These are phyloP conservation scores for Neopelma chrysocephalum DNA, from an alignment of 2,797 vertebrate species.

Conservation along the genomic window DNA sequence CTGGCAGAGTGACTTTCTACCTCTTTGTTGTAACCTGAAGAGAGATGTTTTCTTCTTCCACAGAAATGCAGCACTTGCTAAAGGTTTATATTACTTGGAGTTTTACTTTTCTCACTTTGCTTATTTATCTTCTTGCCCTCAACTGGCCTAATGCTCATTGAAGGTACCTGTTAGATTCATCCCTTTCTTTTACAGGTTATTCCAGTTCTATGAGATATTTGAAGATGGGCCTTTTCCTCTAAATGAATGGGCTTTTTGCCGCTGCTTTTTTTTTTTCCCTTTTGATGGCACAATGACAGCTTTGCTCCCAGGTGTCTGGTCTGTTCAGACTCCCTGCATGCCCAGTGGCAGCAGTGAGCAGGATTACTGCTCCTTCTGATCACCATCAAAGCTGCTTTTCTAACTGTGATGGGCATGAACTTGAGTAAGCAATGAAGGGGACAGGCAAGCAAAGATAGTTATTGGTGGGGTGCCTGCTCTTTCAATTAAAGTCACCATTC, in stretches of 20 bases:
- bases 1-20: not conserved
- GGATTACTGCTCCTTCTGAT: constrained; percentile 1
- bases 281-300: not conserved
- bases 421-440: not conserved
- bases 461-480: not conserved
- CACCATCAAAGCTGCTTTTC: constrained; percentile 17
- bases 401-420: not conserved
- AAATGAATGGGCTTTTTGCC: not conserved
- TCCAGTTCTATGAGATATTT: not conserved
- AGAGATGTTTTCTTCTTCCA: not conserved
- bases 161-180: not conserved
- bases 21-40: not conserved
- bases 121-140: not conserved
- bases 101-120: not conserved
- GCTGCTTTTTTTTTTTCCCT: not conserved
- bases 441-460: not conserved
- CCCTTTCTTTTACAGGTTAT: not conserved
- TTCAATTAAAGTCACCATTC: not conserved
- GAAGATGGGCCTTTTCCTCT: not conserved
- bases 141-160: not conserved
- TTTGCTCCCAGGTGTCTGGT: not conserved
- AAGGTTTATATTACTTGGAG: not conserved
- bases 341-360: not conserved
- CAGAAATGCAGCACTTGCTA: not conserved
- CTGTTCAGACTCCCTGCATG: not conserved